Evolutionary conservation across 2,797 vertebrate genomes (phyloP).

Genomic region (Fistularia tabacaria): DNA sequence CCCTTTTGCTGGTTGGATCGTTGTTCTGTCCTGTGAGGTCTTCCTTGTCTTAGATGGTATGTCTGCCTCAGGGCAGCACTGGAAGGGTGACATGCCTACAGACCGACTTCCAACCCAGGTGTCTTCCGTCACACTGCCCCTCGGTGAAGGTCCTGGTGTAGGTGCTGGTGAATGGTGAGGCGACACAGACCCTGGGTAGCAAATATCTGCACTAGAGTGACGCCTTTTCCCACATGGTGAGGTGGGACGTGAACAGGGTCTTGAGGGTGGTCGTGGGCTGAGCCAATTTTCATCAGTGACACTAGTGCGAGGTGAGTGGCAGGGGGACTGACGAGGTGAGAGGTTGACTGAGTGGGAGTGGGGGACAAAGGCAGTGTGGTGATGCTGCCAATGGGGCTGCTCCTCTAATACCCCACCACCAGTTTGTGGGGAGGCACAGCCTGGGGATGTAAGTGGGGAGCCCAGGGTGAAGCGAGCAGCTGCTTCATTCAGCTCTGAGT

Average conservation of each 20-base stretch:
- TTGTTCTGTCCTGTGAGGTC: conserved; percentile 92
- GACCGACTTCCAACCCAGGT: conserved; percentile 86
- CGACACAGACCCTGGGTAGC: conserved; percentile 86
- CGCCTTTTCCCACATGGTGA: conserved; percentile 96
- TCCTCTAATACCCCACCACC: conserved; percentile 81
- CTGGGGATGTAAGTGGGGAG: conserved; percentile 90
- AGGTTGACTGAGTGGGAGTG: conserved; percentile 77
- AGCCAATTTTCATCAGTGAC: conserved; percentile 98
- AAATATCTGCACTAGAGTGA: conserved; percentile 96
- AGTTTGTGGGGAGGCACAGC: conserved; percentile 85
- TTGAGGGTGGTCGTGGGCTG: conserved; percentile 91
- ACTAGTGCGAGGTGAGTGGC: conserved; percentile 95
- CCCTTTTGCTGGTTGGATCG: conserved; percentile 82
- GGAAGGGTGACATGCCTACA: conserved; percentile 84
- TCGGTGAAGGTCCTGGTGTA: conserved; percentile 92
- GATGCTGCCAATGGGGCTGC: conserved; percentile 83
- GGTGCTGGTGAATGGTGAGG: conserved; percentile 94
- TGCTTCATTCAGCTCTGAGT: conserved; percentile 96
- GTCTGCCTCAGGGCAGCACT: conserved; percentile 91
- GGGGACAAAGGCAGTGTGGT: conserved; percentile 63
- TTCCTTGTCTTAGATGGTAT: conserved; percentile 97
- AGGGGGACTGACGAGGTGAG: conserved; percentile 94
- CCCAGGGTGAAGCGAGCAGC: conserved; percentile 92
- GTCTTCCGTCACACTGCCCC: conserved; percentile 95
- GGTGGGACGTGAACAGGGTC: conserved; percentile 92